phyloP scores from a whole-genome alignment of 2,113 vertebrate genomes.

The Sapajus apella region DNA sequence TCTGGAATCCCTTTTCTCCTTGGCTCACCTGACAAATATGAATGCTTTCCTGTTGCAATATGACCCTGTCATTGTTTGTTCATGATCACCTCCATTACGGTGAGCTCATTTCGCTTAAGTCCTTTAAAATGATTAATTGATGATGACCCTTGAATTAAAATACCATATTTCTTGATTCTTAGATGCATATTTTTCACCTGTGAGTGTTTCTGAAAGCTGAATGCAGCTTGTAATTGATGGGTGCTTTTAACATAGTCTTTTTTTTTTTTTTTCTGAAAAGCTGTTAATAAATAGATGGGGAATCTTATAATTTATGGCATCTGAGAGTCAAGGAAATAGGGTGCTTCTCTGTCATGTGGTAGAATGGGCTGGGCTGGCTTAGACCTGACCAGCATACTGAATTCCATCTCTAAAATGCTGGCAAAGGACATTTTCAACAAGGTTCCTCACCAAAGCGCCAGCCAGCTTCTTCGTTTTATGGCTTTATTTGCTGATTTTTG shows the following conservation, averaged over 20 bases:
- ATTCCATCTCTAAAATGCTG: not conserved
- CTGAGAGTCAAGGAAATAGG: not conserved
- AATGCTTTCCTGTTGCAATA: not conserved
- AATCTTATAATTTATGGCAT: constrained; percentile 27
- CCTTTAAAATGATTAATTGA: constrained; percentile 56
- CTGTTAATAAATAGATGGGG: constrained; percentile 31
- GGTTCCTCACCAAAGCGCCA: not conserved
- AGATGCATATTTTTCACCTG: constrained; percentile 40
- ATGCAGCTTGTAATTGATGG: constrained; percentile 42
- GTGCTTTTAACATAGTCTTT: constrained; percentile 43
- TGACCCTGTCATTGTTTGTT: not conserved
- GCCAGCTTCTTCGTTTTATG: rapidly evolving
- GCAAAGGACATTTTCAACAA: not conserved
- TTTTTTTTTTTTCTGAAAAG: not conserved
- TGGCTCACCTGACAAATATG: not conserved
- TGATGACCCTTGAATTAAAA: constrained; percentile 57
- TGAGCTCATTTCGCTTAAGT: not conserved
- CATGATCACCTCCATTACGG: not conserved
- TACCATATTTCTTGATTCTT: constrained; percentile 24
- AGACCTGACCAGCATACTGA: rapidly evolving
- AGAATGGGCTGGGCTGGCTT: rapidly evolving
- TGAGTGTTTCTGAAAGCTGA: constrained; percentile 21
- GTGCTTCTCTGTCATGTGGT: rapidly evolving
- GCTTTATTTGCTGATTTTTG: not conserved
- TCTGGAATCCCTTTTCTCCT: not conserved